Conservation (phyloP, 2,888 invertebrate species). For the Amphipyra berbera region DNA sequence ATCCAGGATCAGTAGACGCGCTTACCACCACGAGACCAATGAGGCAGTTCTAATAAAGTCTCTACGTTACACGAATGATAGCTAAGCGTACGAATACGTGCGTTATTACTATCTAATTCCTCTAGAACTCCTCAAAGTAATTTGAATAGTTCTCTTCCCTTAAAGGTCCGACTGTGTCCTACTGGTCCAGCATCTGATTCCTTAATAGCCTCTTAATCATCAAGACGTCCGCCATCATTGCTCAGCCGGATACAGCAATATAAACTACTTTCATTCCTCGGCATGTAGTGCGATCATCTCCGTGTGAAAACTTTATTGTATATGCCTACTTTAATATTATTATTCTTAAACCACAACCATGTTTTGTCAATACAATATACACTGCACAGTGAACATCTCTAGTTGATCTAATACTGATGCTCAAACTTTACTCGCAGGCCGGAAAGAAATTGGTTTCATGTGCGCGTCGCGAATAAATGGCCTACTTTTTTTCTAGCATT, state of each 20-base stretch:
- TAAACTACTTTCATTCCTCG: conserved; percentile 41
- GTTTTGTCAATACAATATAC: conserved; percentile 32
- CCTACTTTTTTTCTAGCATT: conserved; percentile 29
- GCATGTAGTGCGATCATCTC: conserved; percentile 24
- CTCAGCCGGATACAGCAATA: conserved; percentile 38
- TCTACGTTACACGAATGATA: no score
- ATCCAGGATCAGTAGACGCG: no score
- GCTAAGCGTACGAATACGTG: no score
- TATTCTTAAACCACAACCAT: conserved; percentile 10
- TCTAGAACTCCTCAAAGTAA: no score
- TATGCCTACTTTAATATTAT: conserved; percentile 5
- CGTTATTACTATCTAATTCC: no score
- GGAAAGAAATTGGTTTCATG: conserved; percentile 11
- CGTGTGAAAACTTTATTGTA: conserved; percentile 33
- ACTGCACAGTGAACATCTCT: neutral
- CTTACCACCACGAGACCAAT: no score
- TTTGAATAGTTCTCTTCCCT: no score
- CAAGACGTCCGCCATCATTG: neutral
- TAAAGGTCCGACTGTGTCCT: no score
- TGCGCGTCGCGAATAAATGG: conserved; percentile 11
- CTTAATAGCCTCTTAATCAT: no score
- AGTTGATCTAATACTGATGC: neutral
- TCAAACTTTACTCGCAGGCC: conserved; percentile 8
- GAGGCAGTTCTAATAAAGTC: no score
- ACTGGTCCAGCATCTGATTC: no score